These are phyloP conservation scores for Styela clava DNA, from an alignment of 23 tunicate species.

Conservation along the genomic window DNA sequence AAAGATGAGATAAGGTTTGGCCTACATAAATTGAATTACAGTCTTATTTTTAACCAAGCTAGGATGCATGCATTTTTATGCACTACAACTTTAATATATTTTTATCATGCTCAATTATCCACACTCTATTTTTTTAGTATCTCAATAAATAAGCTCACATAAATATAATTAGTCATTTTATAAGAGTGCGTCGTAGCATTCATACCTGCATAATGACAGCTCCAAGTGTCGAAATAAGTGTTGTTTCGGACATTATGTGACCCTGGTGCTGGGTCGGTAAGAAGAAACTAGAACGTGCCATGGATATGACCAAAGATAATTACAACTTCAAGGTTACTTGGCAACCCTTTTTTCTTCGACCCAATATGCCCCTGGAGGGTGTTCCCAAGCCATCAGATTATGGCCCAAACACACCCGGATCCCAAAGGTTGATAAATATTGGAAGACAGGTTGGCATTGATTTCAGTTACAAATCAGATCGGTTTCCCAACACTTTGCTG, in stretches of 20 bases:
- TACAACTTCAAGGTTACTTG: slow-evolving; percentile 81
- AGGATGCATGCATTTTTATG: no score
- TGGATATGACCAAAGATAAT: slow-evolving; percentile 35
- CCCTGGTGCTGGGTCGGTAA: slow-evolving; percentile 98
- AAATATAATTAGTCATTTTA: no score
- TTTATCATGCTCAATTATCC: no score
- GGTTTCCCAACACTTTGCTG: slow-evolving; percentile 70
- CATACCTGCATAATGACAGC: background rate
- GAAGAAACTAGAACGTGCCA: slow-evolving; percentile 78
- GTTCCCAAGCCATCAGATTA: slow-evolving; percentile 45
- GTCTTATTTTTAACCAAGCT: no score
- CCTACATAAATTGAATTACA: no score
- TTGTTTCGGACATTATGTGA: slow-evolving; percentile 88
- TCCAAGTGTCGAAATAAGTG: slow-evolving; percentile 34
- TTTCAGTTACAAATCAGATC: slow-evolving; percentile 53
- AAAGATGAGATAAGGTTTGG: no score
- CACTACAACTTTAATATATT: no score
- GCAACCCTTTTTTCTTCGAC: slow-evolving; percentile 89
- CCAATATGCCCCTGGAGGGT: slow-evolving; percentile 89
- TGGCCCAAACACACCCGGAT: slow-evolving; percentile 54
- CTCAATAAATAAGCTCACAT: no score
- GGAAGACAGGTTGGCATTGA: slow-evolving; percentile 84
- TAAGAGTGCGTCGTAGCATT: background rate
- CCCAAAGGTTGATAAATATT: slow-evolving; percentile 41
- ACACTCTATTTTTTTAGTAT: no score